Evolutionary conservation across 2,888 invertebrate species (phyloP).

Genomic region (Tipula unca): DNA sequence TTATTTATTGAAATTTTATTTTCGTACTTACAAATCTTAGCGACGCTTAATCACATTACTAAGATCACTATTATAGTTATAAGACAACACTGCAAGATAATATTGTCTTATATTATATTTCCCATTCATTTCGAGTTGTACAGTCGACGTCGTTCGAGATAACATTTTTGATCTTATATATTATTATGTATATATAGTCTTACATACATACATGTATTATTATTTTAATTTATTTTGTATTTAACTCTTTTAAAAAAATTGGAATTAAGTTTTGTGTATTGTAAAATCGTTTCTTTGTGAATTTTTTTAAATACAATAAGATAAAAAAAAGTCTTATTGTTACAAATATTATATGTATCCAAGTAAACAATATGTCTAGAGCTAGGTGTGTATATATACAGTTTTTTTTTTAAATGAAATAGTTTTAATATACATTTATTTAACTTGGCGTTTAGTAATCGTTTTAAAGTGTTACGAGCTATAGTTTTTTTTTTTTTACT

Average conservation of each 20-base stretch:
- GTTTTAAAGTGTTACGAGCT: not conserved
- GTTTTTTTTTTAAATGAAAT: not conserved
- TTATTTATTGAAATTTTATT: not conserved
- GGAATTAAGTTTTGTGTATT: not conserved
- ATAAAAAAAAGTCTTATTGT: not conserved
- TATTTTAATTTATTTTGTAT: not conserved
- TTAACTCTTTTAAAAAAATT: not conserved
- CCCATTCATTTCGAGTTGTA: not conserved
- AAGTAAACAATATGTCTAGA: not conserved
- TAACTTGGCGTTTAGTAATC: not conserved
- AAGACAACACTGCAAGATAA: not conserved
- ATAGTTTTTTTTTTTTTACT: too few species aligned
- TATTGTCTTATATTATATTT: not conserved
- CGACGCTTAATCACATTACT: not conserved
- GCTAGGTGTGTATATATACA: conserved; percentile 3
- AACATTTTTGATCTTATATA: not conserved
- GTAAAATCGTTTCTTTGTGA: not conserved
- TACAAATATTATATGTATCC: not conserved
- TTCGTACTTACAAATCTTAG: not conserved
- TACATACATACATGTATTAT: not conserved
- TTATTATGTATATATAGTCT: not conserved
- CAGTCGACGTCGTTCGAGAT: not conserved
- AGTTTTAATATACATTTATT: not conserved
- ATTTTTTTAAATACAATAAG: not conserved
- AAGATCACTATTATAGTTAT: not conserved